These are phyloP conservation scores for Epizoanthus fatuus DNA, from an alignment of 92 coral and sea anemone genomes.

Conservation along the genomic window DNA sequence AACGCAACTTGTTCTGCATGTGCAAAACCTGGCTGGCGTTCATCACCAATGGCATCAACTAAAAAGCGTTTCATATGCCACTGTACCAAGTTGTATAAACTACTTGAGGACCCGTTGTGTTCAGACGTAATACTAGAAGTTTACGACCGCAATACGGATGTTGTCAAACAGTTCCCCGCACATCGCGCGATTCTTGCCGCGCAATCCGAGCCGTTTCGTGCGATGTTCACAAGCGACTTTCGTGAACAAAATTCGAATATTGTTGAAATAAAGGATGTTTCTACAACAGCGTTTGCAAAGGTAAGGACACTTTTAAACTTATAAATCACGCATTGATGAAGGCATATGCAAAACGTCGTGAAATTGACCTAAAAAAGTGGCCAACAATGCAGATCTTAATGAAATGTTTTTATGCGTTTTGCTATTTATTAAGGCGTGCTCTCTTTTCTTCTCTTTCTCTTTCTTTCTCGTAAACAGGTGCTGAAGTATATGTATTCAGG, in stretches of 20 bases:
- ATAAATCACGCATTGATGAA: too few species aligned
- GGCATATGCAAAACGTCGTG: too few species aligned
- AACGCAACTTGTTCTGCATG: too few species aligned
- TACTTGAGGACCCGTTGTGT: neutral
- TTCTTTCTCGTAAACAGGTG: neutral
- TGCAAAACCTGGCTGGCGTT: too few species aligned
- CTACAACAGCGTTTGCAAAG: neutral
- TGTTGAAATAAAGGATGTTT: neutral
- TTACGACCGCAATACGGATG: neutral
- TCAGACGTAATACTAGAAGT: neutral
- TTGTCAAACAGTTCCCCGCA: neutral
- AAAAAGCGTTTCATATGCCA: neutral
- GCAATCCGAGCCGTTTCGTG: neutral
- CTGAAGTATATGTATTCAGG: neutral
- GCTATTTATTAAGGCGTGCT: neutral
- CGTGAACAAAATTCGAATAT: neutral
- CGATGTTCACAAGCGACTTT: neutral
- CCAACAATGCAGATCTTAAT: too few species aligned
- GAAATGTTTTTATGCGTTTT: neutral
- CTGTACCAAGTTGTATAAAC: neutral
- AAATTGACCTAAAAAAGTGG: too few species aligned
- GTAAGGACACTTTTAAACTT: neutral
- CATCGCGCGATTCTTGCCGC: conserved; percentile 8
- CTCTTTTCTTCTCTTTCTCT: neutral
- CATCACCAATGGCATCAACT: neutral